Base-by-base conservation (phyloP, 2,113 vertebrate species). In the Amia ocellicauda region DNA sequence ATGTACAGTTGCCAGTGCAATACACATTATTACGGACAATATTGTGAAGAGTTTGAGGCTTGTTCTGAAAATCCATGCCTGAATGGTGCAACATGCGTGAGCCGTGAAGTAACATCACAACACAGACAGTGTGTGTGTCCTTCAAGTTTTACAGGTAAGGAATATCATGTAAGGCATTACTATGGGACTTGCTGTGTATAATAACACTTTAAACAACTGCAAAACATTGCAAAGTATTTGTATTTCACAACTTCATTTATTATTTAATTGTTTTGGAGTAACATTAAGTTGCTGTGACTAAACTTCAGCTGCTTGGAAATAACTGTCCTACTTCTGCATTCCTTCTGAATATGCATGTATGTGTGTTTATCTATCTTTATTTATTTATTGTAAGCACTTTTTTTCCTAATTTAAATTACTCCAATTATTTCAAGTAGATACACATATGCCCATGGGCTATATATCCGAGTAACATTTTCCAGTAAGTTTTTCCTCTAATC, bases 111-210 rank as follows among this genome's bases (percentile, higher is more conserved):
- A 59, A 55, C 69, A 20, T 69, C 75, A 66, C 75, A 68, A 8
- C 66, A 65, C 42, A 58, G 71, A 29, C 78, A 83, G 75, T 93
- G 86, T 59, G 67, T 57, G 0, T 93, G 88, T 77, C 79, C 85
- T 61, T 69, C 84, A 67, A 62, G 69, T 58, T 90, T 91, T 81
- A 77, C 85, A 87, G 92, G 91, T 94, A 86, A 85, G 78, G 42
- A 57, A 43, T 1, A 36, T 36, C n/a, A n/a, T n/a, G n/a, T n/a
- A n/a, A 36, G 1, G 31, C 31, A 7, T 36, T 36, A 36, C 5
- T 36, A 36, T 36, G 11, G 31, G 31, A 36, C 11, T 11, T 36
- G 31, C 1, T 36, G 31, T 36, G 5, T 36, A 11, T 11, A 36
- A 36, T 36, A 36, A 36, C 31, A 36, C 5, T 36, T 36, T n/a